phyloP scores from a whole-genome alignment of 2,113 vertebrate genomes.

The Lasiurus borealis region DNA sequence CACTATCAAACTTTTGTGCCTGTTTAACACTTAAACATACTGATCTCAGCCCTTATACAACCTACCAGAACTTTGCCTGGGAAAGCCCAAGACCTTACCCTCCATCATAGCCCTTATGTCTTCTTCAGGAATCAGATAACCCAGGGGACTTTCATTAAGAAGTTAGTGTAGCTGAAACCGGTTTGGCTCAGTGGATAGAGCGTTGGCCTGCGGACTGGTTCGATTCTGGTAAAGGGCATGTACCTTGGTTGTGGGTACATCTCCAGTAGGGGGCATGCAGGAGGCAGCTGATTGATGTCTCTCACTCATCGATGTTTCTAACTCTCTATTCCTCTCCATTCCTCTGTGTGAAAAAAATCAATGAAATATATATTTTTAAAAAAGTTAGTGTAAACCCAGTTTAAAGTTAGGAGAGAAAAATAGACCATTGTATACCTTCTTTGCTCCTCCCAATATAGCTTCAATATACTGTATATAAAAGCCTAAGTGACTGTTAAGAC shows the following conservation, averaged over 20 bases:
- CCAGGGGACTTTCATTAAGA: not conserved
- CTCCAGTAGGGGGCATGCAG: no score
- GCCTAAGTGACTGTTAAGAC: no score
- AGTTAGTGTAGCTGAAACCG: not conserved
- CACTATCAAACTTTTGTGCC: not conserved
- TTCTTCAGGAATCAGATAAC: not conserved
- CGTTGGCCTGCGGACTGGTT: no score
- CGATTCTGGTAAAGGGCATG: no score
- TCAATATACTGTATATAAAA: no score
- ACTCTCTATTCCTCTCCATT: no score
- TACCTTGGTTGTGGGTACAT: no score
- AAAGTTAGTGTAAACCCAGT: not conserved
- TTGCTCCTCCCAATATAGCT: fast-evolving
- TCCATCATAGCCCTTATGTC: fast-evolving
- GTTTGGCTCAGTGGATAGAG: no score
- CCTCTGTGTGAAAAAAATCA: no score
- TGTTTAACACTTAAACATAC: not conserved
- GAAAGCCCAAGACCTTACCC: not conserved
- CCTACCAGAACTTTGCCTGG: not conserved
- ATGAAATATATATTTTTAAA: no score
- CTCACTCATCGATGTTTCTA: no score
- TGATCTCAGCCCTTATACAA: not conserved
- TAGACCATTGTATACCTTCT: not conserved
- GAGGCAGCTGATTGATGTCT: no score
- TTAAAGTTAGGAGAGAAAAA: not conserved